Conservation (phyloP, 2,113 vertebrate species). For the Ciconia maguari region DNA sequence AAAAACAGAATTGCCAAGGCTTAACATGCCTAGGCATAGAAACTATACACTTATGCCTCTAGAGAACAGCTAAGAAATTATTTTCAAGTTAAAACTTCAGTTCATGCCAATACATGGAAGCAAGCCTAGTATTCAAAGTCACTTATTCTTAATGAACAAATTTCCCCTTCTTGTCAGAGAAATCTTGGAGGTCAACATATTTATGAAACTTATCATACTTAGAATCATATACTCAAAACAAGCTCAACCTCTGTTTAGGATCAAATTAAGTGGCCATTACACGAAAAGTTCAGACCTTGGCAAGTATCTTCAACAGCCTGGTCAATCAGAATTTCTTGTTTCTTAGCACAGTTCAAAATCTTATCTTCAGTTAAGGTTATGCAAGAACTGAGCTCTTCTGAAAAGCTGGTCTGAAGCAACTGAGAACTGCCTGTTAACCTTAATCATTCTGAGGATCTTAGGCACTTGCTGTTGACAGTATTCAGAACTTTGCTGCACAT, state of each 20-base stretch:
- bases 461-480: background rate
- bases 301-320: background rate
- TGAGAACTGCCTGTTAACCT: background rate
- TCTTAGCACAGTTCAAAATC: background rate
- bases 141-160: background rate
- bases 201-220: background rate
- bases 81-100: slow-evolving; percentile 27
- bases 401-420: background rate
- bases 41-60: background rate
- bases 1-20: slow-evolving; percentile 57
- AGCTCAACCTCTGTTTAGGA: background rate
- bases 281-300: background rate
- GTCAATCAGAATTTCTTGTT: background rate
- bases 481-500: background rate
- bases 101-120: background rate
- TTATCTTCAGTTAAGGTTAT: background rate
- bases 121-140: background rate
- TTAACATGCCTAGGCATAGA: slow-evolving; percentile 53
- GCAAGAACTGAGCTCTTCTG: background rate
- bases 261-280: background rate
- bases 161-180: background rate
- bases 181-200: background rate
- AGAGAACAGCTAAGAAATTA: slow-evolving; percentile 52
- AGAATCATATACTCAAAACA: background rate
- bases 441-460: background rate